phyloP scores from a whole-genome alignment of 2,797 vertebrate genomes.

The Phalanger gymnotis region DNA sequence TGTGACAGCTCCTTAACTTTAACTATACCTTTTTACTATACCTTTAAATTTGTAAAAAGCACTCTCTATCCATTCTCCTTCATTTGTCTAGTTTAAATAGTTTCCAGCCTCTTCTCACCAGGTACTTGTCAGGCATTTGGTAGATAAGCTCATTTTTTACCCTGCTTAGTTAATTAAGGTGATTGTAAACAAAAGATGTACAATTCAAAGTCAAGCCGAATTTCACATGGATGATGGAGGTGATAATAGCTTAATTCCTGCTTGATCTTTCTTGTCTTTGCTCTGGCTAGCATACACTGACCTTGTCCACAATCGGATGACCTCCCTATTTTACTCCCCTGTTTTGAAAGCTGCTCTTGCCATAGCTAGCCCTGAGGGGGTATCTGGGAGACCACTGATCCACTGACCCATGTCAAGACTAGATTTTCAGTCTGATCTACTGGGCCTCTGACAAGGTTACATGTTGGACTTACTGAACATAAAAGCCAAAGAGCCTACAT shows the following conservation, averaged over 20 bases:
- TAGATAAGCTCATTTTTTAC: constrained; percentile 69
- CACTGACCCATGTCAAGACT: constrained; percentile 94
- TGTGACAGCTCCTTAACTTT: constrained; percentile 35
- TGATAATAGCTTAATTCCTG: constrained; percentile 95
- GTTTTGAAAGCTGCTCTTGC: constrained; percentile 87
- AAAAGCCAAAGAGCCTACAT: constrained; percentile 81
- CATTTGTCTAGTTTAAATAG: constrained; percentile 40
- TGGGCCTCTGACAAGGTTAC: constrained; percentile 89
- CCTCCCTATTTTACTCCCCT: constrained; percentile 87
- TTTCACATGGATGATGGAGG: constrained; percentile 87
- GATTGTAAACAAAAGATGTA: constrained; percentile 81
- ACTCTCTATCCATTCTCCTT: constrained; percentile 48
- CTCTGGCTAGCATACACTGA: constrained; percentile 90
- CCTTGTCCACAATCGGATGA: constrained; percentile 93
- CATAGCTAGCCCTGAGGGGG: constrained; percentile 86
- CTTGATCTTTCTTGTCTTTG: constrained; percentile 92
- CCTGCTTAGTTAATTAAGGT: constrained; percentile 78
- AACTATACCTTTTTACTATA: constrained; percentile 29
- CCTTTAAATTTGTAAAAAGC: constrained; percentile 25
- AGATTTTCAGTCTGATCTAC: constrained; percentile 91
- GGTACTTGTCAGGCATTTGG: constrained; percentile 67
- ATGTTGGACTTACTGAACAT: constrained; percentile 84
- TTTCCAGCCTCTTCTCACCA: constrained; percentile 70
- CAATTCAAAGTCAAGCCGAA: constrained; percentile 83
- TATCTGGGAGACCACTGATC: constrained; percentile 88